A percentile compares a stretch with the other conserved stretches of the same genome.
Conservation (phyloP, 2,888 invertebrate species). For the Podabrus alpinus region DNA sequence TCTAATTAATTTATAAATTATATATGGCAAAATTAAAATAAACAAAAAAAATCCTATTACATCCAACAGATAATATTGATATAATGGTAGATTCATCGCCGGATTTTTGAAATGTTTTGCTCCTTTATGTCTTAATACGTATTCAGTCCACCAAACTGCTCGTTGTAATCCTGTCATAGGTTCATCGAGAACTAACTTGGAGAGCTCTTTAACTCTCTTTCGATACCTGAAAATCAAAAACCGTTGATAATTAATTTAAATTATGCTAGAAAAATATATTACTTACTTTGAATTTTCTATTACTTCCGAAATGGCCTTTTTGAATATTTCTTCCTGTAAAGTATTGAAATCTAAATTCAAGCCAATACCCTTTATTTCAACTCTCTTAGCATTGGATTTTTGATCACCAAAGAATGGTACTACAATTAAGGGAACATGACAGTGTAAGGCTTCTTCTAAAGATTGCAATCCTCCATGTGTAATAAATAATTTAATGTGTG, state of each 20-base stretch:
- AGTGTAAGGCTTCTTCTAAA: neutral
- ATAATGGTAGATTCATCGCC: neutral
- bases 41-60: neutral
- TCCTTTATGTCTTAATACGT: neutral
- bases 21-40: neutral
- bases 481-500: neutral
- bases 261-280: neutral
- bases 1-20: neutral
- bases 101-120: neutral
- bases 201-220: neutral
- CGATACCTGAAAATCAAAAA: neutral
- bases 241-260: neutral
- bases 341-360: neutral
- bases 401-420: neutral
- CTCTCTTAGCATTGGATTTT: neutral
- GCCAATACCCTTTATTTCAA: neutral
- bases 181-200: neutral
- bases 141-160: neutral
- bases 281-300: neutral
- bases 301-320: neutral
- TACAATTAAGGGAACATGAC: neutral
- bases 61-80: neutral
- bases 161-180: neutral
- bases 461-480: constrained; percentile 20
- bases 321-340: neutral